Percentiles rank a stretch among this genome's conserved stretches.
Conservation (phyloP, 2,888 invertebrate genomes). For the Oasisia sp. region DNA sequence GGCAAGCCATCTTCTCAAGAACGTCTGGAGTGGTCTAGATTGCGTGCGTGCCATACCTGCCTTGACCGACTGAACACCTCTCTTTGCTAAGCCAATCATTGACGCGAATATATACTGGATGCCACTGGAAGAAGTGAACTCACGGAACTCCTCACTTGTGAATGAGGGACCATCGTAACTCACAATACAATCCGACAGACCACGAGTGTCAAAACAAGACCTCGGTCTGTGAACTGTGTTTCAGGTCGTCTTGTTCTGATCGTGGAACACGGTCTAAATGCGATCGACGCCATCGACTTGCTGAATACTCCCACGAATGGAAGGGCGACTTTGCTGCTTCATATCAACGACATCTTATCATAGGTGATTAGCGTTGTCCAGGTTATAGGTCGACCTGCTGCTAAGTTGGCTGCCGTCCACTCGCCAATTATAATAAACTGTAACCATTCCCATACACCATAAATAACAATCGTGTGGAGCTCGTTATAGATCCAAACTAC, state of each 20-base stretch:
- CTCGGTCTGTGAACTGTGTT: background rate
- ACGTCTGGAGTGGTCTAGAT: background rate
- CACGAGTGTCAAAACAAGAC: background rate
- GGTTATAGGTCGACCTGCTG: too few relatives aligned
- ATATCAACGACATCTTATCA: too few relatives aligned
- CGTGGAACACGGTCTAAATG: background rate
- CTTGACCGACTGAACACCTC: conserved; percentile 17
- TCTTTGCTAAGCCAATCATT: background rate
- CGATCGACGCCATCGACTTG: too few relatives aligned
- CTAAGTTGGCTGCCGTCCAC: too few relatives aligned
- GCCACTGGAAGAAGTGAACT: background rate
- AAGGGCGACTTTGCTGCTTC: too few relatives aligned
- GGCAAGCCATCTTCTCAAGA: background rate
- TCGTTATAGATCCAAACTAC: too few relatives aligned
- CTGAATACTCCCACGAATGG: too few relatives aligned
- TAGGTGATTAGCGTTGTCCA: too few relatives aligned
- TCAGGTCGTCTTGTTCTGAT: background rate
- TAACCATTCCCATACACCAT: too few relatives aligned
- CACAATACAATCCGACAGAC: too few relatives aligned
- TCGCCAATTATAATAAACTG: too few relatives aligned
- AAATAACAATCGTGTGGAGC: too few relatives aligned
- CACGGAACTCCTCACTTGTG: background rate
- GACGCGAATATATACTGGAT: conserved; percentile 17
- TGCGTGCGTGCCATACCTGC: background rate
- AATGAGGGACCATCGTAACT: background rate